phyloP scores from a whole-genome alignment of 2,888 invertebrate genomes.

The Hypena proboscidalis region DNA sequence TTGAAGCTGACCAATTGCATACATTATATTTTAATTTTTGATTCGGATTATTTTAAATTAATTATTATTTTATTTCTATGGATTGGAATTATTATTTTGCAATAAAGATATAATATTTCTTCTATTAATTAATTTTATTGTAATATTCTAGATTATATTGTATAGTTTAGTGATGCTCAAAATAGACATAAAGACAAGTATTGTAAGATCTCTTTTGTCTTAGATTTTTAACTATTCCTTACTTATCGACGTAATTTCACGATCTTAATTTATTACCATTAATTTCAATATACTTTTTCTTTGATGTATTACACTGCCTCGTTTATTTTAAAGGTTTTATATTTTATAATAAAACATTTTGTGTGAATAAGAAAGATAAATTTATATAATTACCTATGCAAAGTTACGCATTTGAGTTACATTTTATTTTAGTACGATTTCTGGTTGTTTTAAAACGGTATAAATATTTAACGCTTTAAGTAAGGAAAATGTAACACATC shows the following conservation, averaged over 20 bases:
- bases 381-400: too few relatives aligned
- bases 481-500: conserved; percentile 7
- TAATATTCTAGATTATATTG: conserved; percentile 41
- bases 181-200: conserved; percentile 58
- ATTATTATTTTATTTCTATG: conserved; percentile 49
- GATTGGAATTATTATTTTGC: conserved; percentile 53
- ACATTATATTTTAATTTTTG: conserved; percentile 29
- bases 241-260: conserved; percentile 34
- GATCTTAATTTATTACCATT: too few relatives aligned
- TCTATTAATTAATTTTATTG: conserved; percentile 46
- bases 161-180: conserved; percentile 69
- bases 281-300: too few relatives aligned
- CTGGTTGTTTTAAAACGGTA: too few relatives aligned
- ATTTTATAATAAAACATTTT: too few relatives aligned
- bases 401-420: too few relatives aligned
- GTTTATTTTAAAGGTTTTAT: too few relatives aligned
- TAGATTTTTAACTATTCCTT: conserved; percentile 28
- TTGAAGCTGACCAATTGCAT: conserved; percentile 40
- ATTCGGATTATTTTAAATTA: conserved; percentile 39
- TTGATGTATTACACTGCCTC: too few relatives aligned
- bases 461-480: conserved; percentile 15
- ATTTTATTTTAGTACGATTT: too few relatives aligned
- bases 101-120: conserved; percentile 52
- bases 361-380: too few relatives aligned
- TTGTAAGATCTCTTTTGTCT: conserved; percentile 54